Percentiles rank a stretch among this genome's conserved stretches.
Evolutionary conservation across 2,797 vertebrate species (phyloP).

Genomic region (Miopithecus talapoin): DNA sequence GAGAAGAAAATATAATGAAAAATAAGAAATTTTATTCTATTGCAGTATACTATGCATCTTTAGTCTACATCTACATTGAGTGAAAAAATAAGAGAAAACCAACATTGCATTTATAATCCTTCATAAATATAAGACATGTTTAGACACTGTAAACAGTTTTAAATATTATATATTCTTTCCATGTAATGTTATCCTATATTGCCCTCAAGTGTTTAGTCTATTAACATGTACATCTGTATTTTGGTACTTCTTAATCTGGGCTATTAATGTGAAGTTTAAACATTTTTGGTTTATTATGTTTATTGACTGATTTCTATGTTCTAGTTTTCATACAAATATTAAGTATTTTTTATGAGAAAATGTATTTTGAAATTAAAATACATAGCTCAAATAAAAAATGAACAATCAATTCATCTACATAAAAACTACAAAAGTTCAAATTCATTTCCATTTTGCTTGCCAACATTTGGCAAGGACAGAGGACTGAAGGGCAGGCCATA

Average conservation of each 20-base stretch:
- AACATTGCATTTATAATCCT: background rate
- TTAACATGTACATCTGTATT: background rate
- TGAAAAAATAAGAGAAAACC: background rate
- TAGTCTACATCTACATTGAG: background rate
- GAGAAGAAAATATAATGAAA: background rate
- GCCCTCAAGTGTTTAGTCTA: background rate
- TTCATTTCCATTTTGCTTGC: background rate
- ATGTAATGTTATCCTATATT: constrained; percentile 13
- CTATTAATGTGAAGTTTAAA: background rate
- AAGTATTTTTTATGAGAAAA: background rate
- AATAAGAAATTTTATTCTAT: background rate
- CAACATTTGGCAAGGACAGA: background rate
- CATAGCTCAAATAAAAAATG: background rate
- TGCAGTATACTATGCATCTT: background rate
- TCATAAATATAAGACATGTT: background rate
- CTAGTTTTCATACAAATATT: background rate
- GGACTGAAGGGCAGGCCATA: background rate
- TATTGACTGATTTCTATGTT: background rate
- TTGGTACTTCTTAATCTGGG: background rate
- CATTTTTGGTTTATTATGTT: background rate
- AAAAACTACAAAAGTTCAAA: background rate
- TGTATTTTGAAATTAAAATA: background rate
- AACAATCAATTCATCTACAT: background rate
- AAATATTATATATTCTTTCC: background rate
- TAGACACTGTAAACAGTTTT: background rate